Conservation (phyloP, 23 tunicate genomes). For the Halocynthia roretzi region DNA sequence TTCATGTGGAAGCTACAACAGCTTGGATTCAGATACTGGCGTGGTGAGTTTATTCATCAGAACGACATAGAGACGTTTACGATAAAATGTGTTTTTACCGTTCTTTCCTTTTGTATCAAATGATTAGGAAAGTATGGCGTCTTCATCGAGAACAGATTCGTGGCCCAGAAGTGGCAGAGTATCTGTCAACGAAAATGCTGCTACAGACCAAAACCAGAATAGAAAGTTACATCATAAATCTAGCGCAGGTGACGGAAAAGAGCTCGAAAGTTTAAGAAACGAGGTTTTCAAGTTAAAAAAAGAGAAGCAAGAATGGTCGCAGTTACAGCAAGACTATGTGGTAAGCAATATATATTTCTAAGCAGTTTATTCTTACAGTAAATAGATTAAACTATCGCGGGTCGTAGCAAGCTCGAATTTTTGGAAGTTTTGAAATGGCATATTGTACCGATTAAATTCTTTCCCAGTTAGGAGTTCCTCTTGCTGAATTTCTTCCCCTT, state of each 20-base stretch:
- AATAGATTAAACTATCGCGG: too few relatives aligned
- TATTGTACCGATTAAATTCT: neutral
- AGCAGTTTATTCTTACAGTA: too few relatives aligned
- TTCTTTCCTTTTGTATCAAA: neutral
- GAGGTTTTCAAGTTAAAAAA: slow-evolving; percentile 21
- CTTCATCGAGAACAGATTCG: slow-evolving; percentile 60
- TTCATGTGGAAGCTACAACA: slow-evolving; percentile 64
- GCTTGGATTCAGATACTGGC: slow-evolving; percentile 80
- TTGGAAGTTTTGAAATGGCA: too few relatives aligned
- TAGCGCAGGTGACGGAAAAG: slow-evolving; percentile 15
- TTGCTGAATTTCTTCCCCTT: too few relatives aligned
- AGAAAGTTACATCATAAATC: slow-evolving; percentile 13
- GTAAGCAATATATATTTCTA: slow-evolving; percentile 5
- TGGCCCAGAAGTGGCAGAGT: slow-evolving; percentile 42
- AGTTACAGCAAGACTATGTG: slow-evolving; percentile 26
- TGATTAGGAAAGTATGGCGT: slow-evolving; percentile 52
- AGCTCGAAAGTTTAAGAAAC: slow-evolving; percentile 17
- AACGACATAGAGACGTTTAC: neutral
- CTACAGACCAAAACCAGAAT: slow-evolving; percentile 18
- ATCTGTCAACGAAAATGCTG: slow-evolving; percentile 3
- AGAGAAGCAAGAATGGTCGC: slow-evolving; percentile 16
- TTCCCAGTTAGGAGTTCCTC: neutral
- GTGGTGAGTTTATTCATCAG: slow-evolving; percentile 36
- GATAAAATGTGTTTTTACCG: neutral
- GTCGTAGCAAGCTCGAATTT: neutral